Evolutionary conservation across 2,888 invertebrate genomes (phyloP), one percentile per base, ranked within the genome.

Genomic region (Neoitamus cyanurus): DNA sequence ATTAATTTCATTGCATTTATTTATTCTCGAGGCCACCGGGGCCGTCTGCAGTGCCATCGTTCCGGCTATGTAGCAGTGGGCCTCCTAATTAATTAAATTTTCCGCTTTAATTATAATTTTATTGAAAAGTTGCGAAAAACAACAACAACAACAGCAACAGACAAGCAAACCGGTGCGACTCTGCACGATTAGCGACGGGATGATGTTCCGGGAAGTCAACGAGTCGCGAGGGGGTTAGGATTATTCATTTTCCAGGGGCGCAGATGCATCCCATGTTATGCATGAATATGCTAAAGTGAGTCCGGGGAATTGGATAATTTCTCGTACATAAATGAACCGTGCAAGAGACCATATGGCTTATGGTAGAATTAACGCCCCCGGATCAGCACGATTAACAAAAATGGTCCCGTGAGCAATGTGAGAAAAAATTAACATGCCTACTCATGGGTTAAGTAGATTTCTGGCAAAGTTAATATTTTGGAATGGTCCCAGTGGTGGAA

Each of bases 1-100:
- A 83, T 83, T 83, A 83, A 83, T 83, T 83, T 83, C 46, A 37
- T 83, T 83, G 72, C 72, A 72, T 42, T 36, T 70, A 72, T 82
- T 42, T 72, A 83, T 83, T 83, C 72, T 20, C 42, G 5, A 15
- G 58, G 25, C 58, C 58, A 42, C 58, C 37, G 37, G 37, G 7
- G 7, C 7, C 25, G 58, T 2, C 25, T 58, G 58, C 58, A 20
- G 58, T 7, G 11, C 58, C 15, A 4, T 20, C 58, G 25, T 58
- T 20, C 6, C 9, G 58, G 9, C 9, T 20, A n/a, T 1, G 25
- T 15, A 58, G 25, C 20, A 58, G 58, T 20, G 20, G 20, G 25
- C 6, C 20, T 25, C 58, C 58, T 58, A 58, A 58, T 58, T 58
- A 58, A 58, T 58, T 58, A 58, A 9, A 58, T 58, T 58, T 58